phyloP scores from a whole-genome alignment of 2,113 vertebrate species.

The Miniopterus natalensis region DNA sequence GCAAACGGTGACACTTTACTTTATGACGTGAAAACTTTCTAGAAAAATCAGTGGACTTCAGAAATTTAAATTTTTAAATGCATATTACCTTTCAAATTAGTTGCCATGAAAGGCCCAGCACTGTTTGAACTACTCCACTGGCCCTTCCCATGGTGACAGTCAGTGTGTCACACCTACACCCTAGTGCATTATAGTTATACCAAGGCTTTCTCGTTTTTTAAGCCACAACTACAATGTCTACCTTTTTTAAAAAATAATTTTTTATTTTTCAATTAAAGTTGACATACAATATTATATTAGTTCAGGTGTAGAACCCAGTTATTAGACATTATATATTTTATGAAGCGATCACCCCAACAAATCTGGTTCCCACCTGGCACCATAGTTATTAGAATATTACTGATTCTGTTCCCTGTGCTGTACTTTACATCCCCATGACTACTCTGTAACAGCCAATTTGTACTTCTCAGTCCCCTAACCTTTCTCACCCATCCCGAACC shows the following conservation, averaged over 20 bases:
- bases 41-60: slow-evolving; percentile 23
- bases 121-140: not conserved
- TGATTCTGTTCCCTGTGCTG: not conserved
- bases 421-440: not conserved
- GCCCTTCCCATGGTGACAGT: not conserved
- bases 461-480: not conserved
- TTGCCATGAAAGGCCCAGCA: not conserved
- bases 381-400: not conserved
- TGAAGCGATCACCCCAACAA: not conserved
- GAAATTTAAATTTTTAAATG: not conserved
- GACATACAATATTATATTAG: not conserved
- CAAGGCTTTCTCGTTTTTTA: not conserved
- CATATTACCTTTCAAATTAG: not conserved
- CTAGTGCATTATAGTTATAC: not conserved
- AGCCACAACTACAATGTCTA: not conserved
- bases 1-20: not conserved
- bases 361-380: not conserved
- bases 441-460: not conserved
- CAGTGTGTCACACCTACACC: not conserved
- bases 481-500: not conserved
- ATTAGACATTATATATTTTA: not conserved
- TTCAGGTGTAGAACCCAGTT: not conserved
- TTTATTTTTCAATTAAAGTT: not conserved
- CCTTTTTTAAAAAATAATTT: not conserved
- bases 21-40: not conserved